Evolutionary conservation across 2,113 vertebrate species (phyloP).

Genomic region (Cyanocitta stelleri): DNA sequence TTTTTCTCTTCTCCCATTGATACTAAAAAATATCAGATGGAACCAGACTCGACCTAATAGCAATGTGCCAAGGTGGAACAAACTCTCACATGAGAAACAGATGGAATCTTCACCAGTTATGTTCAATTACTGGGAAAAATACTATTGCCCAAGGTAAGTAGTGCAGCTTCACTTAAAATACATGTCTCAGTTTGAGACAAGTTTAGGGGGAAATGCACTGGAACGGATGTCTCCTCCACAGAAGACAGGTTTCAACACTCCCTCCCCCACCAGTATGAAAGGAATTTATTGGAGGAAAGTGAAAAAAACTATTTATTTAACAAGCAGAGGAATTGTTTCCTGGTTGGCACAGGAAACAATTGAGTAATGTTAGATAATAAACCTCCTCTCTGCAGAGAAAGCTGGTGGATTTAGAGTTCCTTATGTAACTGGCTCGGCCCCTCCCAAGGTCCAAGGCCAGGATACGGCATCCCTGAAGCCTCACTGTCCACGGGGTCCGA

Average conservation of each 20-base stretch:
- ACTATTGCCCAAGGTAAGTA: not conserved
- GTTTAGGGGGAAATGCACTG: not conserved
- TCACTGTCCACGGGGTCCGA: not conserved
- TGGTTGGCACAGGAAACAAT: too few species aligned
- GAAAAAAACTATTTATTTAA: not conserved
- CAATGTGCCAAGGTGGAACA: not conserved
- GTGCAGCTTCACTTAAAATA: not conserved
- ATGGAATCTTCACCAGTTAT: not conserved
- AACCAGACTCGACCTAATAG: not conserved
- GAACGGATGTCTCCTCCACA: not conserved
- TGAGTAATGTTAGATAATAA: too few species aligned
- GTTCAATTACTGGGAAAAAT: not conserved
- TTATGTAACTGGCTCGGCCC: not conserved
- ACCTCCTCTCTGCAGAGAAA: not conserved
- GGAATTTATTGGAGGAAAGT: not conserved
- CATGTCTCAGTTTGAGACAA: not conserved
- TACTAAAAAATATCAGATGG: not conserved
- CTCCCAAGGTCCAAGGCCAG: not conserved
- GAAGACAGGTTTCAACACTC: not conserved
- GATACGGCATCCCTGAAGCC: not conserved
- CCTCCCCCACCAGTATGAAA: not conserved
- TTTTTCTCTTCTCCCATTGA: not conserved
- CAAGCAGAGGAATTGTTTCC: not conserved
- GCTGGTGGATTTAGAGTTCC: not conserved
- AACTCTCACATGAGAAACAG: not conserved